Percentiles rank a stretch among this genome's conserved stretches.
Evolutionary conservation across 2,888 invertebrate genomes (phyloP).

Genomic region (Axea sp.): DNA sequence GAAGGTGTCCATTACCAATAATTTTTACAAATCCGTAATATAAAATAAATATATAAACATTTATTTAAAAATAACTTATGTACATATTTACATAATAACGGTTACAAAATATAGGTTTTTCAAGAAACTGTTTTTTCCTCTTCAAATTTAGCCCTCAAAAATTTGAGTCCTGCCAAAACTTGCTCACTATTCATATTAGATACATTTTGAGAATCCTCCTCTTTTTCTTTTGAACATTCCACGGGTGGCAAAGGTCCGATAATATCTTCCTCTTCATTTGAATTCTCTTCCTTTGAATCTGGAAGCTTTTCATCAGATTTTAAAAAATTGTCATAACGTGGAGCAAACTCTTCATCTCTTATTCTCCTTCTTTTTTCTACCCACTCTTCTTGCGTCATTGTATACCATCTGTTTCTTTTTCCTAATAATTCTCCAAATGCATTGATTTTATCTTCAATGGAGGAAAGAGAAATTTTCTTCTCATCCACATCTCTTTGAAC

Average conservation of each 20-base stretch:
- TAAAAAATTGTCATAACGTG: constrained; percentile 76
- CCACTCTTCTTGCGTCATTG: constrained; percentile 89
- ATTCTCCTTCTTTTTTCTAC: constrained; percentile 87
- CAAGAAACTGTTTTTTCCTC: too few species aligned
- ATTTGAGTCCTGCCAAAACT: constrained; percentile 59
- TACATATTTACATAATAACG: too few species aligned
- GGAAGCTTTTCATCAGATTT: constrained; percentile 59
- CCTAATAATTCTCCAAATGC: constrained; percentile 74
- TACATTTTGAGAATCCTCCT: not conserved
- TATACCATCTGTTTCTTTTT: constrained; percentile 81
- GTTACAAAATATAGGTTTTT: too few species aligned
- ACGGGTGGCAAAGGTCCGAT: constrained; percentile 64
- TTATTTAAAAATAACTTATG: too few species aligned
- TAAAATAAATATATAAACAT: too few species aligned
- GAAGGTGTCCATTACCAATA: too few species aligned
- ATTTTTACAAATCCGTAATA: too few species aligned
- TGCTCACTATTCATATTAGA: constrained; percentile 9
- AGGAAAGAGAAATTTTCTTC: constrained; percentile 66
- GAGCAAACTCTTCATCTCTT: constrained; percentile 89
- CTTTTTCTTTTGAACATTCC: constrained; percentile 5
- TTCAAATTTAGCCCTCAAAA: constrained; percentile 25
- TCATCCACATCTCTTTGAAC: constrained; percentile 56
- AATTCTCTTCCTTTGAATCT: constrained; percentile 13
- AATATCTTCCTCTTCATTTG: constrained; percentile 32
- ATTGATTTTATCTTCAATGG: constrained; percentile 74